phyloP scores from a whole-genome alignment of 2,113 vertebrate genomes.

The Laticauda laticaudata region DNA sequence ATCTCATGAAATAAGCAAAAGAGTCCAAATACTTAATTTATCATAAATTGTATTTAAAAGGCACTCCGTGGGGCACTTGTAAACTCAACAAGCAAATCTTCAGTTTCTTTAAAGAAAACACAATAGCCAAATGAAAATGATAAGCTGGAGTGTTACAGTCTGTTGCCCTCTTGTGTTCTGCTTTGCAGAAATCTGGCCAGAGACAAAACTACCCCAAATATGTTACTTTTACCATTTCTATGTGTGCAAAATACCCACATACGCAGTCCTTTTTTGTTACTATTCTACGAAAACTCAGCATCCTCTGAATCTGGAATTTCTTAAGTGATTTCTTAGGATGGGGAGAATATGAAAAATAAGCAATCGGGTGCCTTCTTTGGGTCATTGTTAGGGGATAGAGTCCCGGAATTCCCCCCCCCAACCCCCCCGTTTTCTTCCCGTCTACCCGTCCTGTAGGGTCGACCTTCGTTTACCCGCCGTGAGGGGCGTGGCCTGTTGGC shows the following conservation, averaged over 20 bases:
- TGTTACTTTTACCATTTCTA: not conserved
- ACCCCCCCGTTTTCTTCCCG: too few species aligned
- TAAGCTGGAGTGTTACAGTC: not conserved
- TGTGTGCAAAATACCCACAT: not conserved
- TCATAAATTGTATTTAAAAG: not conserved
- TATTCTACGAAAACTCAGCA: not conserved
- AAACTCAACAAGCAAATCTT: not conserved
- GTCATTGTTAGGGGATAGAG: not conserved
- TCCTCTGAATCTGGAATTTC: not conserved
- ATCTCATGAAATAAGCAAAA: not conserved
- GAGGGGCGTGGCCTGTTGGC: slow-evolving; percentile 20
- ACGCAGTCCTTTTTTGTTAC: not conserved
- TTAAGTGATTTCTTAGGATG: not conserved
- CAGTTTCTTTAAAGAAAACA: not conserved
- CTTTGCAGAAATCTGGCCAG: not conserved
- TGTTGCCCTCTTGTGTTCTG: not conserved
- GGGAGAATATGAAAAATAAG: not conserved
- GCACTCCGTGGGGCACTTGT: not conserved
- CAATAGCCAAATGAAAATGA: not conserved
- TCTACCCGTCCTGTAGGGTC: too few species aligned
- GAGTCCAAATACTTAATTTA: not conserved
- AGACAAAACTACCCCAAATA: not conserved
- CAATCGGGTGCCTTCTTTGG: not conserved
- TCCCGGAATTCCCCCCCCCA: too few species aligned
- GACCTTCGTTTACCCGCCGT: too few species aligned